Percentiles rank a stretch among this genome's conserved stretches.
Conservation (phyloP, 2,888 invertebrate species). For the Apamea epomidion region DNA sequence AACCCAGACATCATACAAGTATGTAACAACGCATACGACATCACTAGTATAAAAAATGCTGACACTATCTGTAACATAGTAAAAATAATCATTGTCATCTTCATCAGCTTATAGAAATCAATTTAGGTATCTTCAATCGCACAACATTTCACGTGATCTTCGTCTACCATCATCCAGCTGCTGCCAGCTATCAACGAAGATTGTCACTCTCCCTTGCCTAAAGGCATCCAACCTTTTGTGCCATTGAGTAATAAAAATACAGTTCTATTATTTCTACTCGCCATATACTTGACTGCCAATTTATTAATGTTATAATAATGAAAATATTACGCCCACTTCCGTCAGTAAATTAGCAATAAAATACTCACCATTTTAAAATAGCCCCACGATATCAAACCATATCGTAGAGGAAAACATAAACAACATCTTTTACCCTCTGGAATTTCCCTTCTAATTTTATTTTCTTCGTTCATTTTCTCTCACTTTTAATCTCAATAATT, state of each 20-base stretch:
- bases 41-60: constrained; percentile 26
- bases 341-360: background rate
- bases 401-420: constrained; percentile 64
- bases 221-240: too few species aligned
- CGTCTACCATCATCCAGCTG: too few species aligned
- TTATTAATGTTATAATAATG: background rate
- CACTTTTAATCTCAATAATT: background rate
- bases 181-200: background rate
- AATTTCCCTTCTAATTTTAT: constrained; percentile 28
- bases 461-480: constrained; percentile 18
- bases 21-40: constrained; percentile 39
- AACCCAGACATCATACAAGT: constrained; percentile 17
- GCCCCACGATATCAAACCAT: constrained; percentile 62
- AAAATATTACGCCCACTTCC: background rate
- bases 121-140: background rate
- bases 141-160: too few species aligned
- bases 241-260: background rate
- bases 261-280: background rate
- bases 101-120: background rate
- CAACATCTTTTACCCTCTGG: constrained; percentile 62
- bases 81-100: background rate
- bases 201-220: background rate
- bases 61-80: constrained; percentile 31
- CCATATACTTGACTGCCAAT: background rate
- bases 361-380: constrained; percentile 65